Percentiles rank a stretch among this genome's conserved stretches.
These are phyloP conservation scores for Cottus gobio DNA, from an alignment of 2,113 vertebrate species.

Conservation along the genomic window DNA sequence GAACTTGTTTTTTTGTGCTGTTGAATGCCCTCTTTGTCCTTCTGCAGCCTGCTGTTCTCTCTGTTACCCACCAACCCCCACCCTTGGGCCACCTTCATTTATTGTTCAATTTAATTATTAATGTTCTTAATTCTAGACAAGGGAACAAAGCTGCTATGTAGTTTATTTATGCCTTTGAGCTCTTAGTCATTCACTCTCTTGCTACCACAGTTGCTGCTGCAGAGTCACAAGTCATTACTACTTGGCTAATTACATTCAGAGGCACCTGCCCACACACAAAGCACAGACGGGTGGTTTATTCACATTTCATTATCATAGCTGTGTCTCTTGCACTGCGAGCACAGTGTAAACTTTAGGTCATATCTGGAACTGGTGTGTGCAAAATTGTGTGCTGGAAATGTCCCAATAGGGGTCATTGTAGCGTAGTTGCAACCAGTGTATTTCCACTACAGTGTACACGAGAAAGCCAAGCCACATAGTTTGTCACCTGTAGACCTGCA, in stretches of 20 bases:
- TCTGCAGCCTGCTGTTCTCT: constrained; percentile 28
- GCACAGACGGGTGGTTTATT: constrained; percentile 36
- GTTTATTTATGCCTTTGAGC: constrained; percentile 64
- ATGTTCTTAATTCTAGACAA: constrained; percentile 68
- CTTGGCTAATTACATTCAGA: constrained; percentile 61
- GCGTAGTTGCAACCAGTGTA: background rate
- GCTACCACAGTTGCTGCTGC: constrained; percentile 33
- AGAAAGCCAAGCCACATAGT: background rate
- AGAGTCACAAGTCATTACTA: constrained; percentile 65
- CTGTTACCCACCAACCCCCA: background rate
- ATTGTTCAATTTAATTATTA: constrained; percentile 73
- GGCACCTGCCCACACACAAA: constrained; percentile 65
- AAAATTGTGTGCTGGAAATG: constrained; percentile 21
- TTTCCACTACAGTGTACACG: constrained; percentile 7
- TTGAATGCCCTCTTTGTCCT: constrained; percentile 54
- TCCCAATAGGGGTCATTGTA: background rate
- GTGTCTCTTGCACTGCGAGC: constrained; percentile 17
- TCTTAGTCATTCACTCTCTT: constrained; percentile 32
- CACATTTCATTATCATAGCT: constrained; percentile 34
- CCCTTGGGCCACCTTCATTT: constrained; percentile 43
- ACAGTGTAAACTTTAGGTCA: constrained; percentile 16
- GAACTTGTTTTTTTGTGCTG: constrained; percentile 13
- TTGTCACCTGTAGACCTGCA: background rate
- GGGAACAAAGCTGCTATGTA: constrained; percentile 54
- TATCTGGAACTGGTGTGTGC: constrained; percentile 9